These are phyloP conservation scores for Spicauda simplicius DNA, from an alignment of 2,888 invertebrate genomes.

Conservation along the genomic window DNA sequence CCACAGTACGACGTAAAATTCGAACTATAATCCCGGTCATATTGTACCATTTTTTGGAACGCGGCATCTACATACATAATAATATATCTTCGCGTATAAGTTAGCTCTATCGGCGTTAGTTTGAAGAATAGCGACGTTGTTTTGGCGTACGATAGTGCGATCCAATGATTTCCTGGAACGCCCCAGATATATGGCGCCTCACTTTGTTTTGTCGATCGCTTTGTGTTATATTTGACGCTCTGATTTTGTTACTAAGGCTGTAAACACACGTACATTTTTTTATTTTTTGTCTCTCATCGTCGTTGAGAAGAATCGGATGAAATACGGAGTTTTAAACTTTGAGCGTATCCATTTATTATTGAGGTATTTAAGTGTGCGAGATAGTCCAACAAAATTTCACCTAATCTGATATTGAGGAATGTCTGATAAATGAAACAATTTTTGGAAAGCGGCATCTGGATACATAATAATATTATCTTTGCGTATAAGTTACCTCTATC, in stretches of 20 bases:
- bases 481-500: conserved; percentile 31
- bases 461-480: background rate
- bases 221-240: conserved; percentile 24
- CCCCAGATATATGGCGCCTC: conserved; percentile 30
- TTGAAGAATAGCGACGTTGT: conserved; percentile 45
- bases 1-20: background rate
- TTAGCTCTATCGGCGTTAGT: conserved; percentile 42
- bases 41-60: background rate
- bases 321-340: too few relatives aligned
- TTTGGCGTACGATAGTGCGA: conserved; percentile 45
- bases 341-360: too few relatives aligned
- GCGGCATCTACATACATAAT: background rate
- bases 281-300: too few relatives aligned
- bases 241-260: too few relatives aligned
- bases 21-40: background rate
- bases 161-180: conserved; percentile 43
- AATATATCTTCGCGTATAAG: background rate
- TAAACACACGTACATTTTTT: too few relatives aligned
- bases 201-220: conserved; percentile 36
- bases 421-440: too few relatives aligned
- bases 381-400: too few relatives aligned
- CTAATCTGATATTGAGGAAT: too few relatives aligned
- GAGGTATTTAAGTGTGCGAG: too few relatives aligned
- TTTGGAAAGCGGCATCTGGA: background rate
- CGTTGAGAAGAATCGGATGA: too few relatives aligned